phyloP scores from a whole-genome alignment of 2,888 invertebrate species.

The Auanema sp. region DNA sequence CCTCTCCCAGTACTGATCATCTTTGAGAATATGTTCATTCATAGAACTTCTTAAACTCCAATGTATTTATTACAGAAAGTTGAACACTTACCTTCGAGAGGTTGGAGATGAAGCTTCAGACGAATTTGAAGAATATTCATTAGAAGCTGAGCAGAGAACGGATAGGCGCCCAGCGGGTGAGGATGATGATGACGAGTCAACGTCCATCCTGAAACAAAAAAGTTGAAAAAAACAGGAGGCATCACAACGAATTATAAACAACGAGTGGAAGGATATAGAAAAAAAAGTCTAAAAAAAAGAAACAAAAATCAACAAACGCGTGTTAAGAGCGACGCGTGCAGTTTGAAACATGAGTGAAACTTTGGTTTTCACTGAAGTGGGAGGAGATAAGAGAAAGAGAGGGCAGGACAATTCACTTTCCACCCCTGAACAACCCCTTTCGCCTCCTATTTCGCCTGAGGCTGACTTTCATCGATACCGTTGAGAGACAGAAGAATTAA shows the following conservation, averaged over 20 bases:
- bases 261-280: not conserved
- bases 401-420: too few species aligned
- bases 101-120: constrained; percentile 48
- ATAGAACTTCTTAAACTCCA: constrained; percentile 35
- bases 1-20: constrained; percentile 73
- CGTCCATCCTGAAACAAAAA: constrained; percentile 35
- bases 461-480: too few species aligned
- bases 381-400: too few species aligned
- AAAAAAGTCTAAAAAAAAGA: constrained; percentile 1
- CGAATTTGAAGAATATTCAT: constrained; percentile 46
- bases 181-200: constrained; percentile 38
- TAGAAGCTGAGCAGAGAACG: constrained; percentile 44
- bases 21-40: constrained; percentile 40
- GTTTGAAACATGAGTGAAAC: too few species aligned
- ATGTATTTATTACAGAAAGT: not conserved
- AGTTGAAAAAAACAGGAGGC: not conserved
- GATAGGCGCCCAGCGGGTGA: constrained; percentile 44
- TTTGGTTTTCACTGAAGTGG: too few species aligned
- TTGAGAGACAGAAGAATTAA: too few species aligned
- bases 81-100: constrained; percentile 24
- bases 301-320: not conserved
- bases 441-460: not conserved
- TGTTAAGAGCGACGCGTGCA: not conserved
- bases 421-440: constrained; percentile 1
- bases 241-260: not conserved